These are phyloP conservation scores for Bos javanicus DNA, from an alignment of 2,113 vertebrate species.

Conservation along the genomic window DNA sequence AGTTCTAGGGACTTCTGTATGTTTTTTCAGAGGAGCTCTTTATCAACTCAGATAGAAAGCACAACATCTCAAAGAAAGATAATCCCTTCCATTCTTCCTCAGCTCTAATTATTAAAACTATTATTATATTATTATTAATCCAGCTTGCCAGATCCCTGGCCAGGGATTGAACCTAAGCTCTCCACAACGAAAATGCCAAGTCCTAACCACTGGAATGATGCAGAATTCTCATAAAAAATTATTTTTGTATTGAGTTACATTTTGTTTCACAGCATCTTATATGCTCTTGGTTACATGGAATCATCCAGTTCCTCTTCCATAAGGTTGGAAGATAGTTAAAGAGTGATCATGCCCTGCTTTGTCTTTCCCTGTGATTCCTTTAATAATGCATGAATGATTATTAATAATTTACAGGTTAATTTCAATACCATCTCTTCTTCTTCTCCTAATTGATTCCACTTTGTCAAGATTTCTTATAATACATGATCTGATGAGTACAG, in stretches of 20 bases:
- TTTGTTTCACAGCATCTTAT: neutral
- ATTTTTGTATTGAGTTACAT: neutral
- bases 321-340: neutral
- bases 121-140: neutral
- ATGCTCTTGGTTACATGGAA: neutral
- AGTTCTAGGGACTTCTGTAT: neutral
- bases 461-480: neutral
- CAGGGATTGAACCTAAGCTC: neutral
- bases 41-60: neutral
- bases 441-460: neutral
- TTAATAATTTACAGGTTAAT: neutral
- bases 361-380: neutral
- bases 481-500: neutral
- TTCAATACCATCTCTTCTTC: neutral
- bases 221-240: neutral
- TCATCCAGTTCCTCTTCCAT: neutral
- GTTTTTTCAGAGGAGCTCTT: neutral
- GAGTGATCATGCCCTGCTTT: neutral
- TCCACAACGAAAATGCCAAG: neutral
- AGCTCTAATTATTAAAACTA: neutral
- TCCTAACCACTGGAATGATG: neutral
- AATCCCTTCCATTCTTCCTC: neutral
- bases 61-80: neutral
- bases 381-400: neutral
- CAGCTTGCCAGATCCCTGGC: neutral